A percentile compares a stretch with the other conserved stretches of the same genome.
These are phyloP conservation scores for Formicarius rufipectus DNA, from an alignment of 2,113 vertebrate species.

Conservation along the genomic window DNA sequence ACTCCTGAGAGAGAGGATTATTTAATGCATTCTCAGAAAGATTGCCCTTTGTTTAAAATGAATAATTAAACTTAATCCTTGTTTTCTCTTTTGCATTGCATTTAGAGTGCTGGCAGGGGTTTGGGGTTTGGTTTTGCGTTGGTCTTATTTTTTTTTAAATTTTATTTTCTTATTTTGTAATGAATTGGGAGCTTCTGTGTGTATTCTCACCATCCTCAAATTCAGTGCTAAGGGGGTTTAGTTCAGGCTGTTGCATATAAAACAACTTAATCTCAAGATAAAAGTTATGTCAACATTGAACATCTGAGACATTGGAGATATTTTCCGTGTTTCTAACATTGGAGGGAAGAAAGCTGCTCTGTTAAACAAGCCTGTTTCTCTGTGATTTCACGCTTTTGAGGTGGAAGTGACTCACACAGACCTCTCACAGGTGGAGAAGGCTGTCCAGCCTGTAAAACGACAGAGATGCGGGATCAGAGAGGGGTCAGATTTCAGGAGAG, in stretches of 20 bases:
- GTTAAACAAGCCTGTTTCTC: neutral
- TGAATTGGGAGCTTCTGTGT: neutral
- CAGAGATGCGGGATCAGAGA: neutral
- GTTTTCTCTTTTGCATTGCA: conserved; percentile 5
- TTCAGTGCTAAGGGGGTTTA: neutral
- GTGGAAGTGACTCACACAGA: neutral
- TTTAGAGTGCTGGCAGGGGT: neutral
- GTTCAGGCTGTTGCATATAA: neutral
- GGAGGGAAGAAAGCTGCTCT: neutral
- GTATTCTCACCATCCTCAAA: neutral
- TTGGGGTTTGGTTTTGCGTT: neutral
- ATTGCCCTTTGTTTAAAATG: neutral
- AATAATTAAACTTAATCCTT: conserved; percentile 30
- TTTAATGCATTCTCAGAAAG: neutral
- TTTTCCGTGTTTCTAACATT: neutral
- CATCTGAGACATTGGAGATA: neutral
- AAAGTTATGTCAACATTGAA: neutral
- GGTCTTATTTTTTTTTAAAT: too few species aligned
- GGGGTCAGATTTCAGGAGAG: neutral
- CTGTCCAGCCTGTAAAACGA: neutral
- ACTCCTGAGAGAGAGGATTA: neutral
- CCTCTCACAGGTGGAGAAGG: neutral
- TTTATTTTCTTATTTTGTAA: neutral
- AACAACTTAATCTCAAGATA: neutral
- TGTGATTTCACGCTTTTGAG: neutral